Evolutionary conservation across 2,113 vertebrate species (phyloP).

Genomic region (Varanus salvator): DNA sequence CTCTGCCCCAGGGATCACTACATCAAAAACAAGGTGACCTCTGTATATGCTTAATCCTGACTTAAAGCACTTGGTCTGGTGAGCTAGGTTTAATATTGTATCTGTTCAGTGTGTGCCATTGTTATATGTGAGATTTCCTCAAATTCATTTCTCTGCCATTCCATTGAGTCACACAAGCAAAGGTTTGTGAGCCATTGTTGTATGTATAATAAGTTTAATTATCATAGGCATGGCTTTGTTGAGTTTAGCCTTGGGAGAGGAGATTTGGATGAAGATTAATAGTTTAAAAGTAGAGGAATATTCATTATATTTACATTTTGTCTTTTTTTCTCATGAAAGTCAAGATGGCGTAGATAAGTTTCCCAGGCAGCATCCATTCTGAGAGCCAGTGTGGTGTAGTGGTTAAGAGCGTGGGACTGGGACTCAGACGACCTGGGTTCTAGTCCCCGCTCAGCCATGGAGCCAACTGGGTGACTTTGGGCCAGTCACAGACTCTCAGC

Average conservation of each 20-base stretch:
- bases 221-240: not conserved
- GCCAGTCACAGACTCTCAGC: too few species aligned
- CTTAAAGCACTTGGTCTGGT: not conserved
- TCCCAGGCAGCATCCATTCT: not conserved
- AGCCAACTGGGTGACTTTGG: too few species aligned
- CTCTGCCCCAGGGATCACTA: not conserved
- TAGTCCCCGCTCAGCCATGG: too few species aligned
- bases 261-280: not conserved
- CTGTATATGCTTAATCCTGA: not conserved
- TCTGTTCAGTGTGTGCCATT: not conserved
- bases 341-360: not conserved
- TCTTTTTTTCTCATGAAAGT: not conserved
- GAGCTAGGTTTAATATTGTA: not conserved
- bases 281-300: not conserved
- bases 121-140: not conserved
- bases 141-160: not conserved
- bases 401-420: too few species aligned
- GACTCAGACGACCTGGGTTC: too few species aligned
- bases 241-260: not conserved
- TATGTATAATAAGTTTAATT: not conserved
- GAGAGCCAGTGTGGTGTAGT: too few species aligned
- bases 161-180: slow-evolving; percentile 7
- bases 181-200: not conserved
- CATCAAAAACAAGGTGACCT: not conserved
- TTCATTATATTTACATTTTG: not conserved